phyloP scores from a whole-genome alignment of 2,888 invertebrate species.

The Trachelus stipa region DNA sequence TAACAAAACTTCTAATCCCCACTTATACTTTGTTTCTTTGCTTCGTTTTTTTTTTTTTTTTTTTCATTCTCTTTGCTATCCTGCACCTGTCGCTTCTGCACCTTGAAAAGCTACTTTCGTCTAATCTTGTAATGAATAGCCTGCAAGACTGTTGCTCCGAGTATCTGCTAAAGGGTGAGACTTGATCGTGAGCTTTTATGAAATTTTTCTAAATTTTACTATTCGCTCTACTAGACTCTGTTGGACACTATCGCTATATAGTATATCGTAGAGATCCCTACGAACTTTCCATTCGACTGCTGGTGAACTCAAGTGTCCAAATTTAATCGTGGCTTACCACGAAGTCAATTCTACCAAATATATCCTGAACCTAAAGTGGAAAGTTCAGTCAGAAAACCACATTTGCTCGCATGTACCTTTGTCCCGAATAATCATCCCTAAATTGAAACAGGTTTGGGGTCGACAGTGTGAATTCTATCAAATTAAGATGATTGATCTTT shows the following conservation, averaged over 20 bases:
- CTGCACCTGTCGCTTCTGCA: neutral
- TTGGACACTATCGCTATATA: neutral
- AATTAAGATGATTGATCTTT: neutral
- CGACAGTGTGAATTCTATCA: neutral
- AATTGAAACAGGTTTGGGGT: neutral
- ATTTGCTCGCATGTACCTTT: conserved; percentile 26
- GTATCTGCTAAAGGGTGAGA: neutral
- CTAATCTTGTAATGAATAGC: conserved; percentile 24
- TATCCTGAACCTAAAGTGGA: conserved; percentile 23
- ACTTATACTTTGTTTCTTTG: neutral
- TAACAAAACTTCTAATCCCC: conserved; percentile 13
- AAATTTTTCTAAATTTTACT: neutral
- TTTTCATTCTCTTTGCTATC: neutral
- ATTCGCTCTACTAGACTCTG: neutral
- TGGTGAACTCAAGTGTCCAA: conserved; percentile 29
- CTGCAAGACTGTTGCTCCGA: neutral
- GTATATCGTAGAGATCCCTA: neutral
- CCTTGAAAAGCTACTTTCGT: conserved; percentile 14
- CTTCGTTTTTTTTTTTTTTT: neutral
- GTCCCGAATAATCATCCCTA: conserved; percentile 25
- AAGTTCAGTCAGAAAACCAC: conserved; percentile 27
- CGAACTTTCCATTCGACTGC: conserved; percentile 26
- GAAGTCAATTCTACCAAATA: conserved; percentile 29
- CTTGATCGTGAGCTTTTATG: neutral
- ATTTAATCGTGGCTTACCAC: conserved; percentile 35